Percentiles rank a stretch among this genome's conserved stretches.
phyloP scores from a whole-genome alignment of 2,113 vertebrate genomes.

The Carassius auratus region DNA sequence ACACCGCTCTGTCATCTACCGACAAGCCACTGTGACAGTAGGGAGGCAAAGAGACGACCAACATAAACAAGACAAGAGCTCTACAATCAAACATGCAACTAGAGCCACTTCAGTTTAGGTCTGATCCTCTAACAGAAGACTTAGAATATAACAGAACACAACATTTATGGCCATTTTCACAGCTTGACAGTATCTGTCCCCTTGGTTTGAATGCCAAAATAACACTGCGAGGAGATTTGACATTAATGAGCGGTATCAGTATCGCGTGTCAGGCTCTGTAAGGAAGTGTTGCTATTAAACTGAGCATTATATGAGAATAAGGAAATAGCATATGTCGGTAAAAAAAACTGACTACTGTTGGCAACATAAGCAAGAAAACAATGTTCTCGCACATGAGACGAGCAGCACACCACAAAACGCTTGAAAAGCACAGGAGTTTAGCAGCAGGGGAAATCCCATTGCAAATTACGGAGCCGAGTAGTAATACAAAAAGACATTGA shows the following conservation, averaged over 20 bases:
- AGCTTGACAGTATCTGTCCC: background rate
- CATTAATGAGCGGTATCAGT: background rate
- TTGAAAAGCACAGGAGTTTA: constrained; percentile 43
- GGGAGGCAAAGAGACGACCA: background rate
- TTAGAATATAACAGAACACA: background rate
- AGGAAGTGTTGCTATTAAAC: background rate
- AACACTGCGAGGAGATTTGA: background rate
- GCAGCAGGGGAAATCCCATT: constrained; percentile 41
- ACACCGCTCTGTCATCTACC: background rate
- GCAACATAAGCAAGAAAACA: background rate
- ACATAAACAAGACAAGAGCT: constrained; percentile 1
- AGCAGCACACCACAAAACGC: constrained; percentile 30
- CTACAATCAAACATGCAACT: background rate
- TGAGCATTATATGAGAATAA: background rate
- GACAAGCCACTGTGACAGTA: background rate
- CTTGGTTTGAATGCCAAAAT: background rate
- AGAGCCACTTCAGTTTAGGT: background rate
- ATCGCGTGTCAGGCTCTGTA: background rate
- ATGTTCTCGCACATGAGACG: constrained; percentile 10
- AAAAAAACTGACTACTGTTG: background rate
- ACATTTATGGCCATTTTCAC: background rate
- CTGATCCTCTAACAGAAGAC: background rate
- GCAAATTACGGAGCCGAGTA: constrained; percentile 33
- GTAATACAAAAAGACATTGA: background rate
- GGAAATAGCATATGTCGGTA: background rate